Conservation (phyloP, 2,888 invertebrate species). For the Tachina grossa region DNA sequence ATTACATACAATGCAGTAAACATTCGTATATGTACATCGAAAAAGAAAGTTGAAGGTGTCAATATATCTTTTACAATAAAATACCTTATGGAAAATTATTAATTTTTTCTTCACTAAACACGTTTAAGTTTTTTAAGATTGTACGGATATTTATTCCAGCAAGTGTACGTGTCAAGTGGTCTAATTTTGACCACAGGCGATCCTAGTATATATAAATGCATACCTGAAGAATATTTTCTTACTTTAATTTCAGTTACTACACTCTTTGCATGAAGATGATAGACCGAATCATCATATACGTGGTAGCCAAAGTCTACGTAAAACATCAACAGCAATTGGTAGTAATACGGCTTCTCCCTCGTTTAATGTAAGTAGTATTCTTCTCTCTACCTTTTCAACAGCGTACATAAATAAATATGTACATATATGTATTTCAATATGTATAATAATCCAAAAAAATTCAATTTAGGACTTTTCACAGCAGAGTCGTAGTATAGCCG, state of each 20-base stretch:
- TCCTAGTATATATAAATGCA: background rate
- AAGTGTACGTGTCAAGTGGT: too few species aligned
- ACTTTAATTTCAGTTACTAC: conserved; percentile 85
- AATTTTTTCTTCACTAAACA: too few species aligned
- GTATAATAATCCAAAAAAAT: background rate
- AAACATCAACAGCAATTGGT: conserved; percentile 72
- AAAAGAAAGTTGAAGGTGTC: too few species aligned
- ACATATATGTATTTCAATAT: background rate
- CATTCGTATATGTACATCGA: too few species aligned
- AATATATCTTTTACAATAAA: too few species aligned
- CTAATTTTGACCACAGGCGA: background rate
- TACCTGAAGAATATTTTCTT: background rate
- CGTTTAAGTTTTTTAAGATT: too few species aligned
- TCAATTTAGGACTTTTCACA: conserved; percentile 76
- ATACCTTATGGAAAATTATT: too few species aligned
- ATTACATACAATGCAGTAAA: too few species aligned
- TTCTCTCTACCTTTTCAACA: background rate
- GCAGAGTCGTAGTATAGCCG: conserved; percentile 74
- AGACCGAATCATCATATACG: conserved; percentile 70
- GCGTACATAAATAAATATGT: background rate
- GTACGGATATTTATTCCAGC: too few species aligned
- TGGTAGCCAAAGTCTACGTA: conserved; percentile 72
- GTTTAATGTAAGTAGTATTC: conserved; percentile 75
- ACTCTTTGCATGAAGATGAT: conserved; percentile 91
- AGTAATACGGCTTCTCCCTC: conserved; percentile 79